Evolutionary conservation across 2,797 vertebrate species (phyloP).

Genomic region (Hybognathus amarus): DNA sequence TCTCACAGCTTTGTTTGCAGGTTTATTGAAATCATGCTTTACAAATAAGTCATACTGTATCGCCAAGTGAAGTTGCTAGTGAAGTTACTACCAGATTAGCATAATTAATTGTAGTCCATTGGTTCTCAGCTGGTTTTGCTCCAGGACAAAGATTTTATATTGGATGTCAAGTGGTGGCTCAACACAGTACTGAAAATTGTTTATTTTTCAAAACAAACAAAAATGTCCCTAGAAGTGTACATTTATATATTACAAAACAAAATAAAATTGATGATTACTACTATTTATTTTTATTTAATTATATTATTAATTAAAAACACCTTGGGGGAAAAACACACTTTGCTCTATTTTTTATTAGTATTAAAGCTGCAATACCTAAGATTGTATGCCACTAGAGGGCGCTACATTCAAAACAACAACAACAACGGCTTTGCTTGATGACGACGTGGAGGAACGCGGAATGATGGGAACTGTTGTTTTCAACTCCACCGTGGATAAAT

Average conservation of each 20-base stretch:
- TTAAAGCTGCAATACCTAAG: no score
- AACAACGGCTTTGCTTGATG: no score
- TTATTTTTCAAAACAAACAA: neutral
- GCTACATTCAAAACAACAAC: no score
- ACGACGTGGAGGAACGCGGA: no score
- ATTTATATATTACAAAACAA: neutral
- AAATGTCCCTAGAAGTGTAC: neutral
- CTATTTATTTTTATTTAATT: neutral
- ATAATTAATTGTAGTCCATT: constrained; percentile 11
- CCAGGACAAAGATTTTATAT: neutral
- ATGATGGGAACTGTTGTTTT: no score
- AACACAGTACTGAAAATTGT: neutral
- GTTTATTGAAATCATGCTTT: constrained; percentile 12
- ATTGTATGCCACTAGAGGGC: no score
- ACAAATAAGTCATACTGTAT: constrained; percentile 16
- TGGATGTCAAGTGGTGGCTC: neutral
- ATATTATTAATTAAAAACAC: neutral
- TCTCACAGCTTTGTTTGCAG: constrained; percentile 10
- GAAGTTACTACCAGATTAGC: constrained; percentile 1
- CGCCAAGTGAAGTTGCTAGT: constrained; percentile 4
- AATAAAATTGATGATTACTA: neutral
- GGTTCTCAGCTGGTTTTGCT: constrained; percentile 10
- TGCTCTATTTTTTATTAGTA: neutral
- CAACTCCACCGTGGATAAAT: no score
- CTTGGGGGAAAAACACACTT: no score